Evolutionary conservation across 2,113 vertebrate species (phyloP).

Genomic region (Cichladusa arquata): DNA sequence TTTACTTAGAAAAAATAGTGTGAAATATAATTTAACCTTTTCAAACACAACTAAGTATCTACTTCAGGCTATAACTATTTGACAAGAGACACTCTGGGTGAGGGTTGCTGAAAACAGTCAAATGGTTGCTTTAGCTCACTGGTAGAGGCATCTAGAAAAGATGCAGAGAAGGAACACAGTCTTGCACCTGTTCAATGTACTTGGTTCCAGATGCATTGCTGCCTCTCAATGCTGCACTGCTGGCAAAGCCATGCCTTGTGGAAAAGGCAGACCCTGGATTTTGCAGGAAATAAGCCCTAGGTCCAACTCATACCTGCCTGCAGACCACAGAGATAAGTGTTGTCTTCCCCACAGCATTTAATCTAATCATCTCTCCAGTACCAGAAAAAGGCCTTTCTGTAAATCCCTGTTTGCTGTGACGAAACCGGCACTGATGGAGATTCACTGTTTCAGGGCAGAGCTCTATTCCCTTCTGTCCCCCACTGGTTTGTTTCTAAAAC

Average conservation of each 20-base stretch:
- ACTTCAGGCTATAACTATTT: not conserved
- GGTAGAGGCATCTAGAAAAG: not conserved
- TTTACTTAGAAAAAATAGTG: not conserved
- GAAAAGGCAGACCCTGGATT: not conserved
- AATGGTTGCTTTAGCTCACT: not conserved
- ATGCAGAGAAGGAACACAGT: not conserved
- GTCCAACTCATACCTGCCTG: accelerated
- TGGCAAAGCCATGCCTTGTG: not conserved
- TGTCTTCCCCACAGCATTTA: not conserved
- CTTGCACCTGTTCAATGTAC: accelerated
- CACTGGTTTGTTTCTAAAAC: not conserved
- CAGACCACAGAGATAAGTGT: not conserved
- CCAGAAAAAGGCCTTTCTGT: not conserved
- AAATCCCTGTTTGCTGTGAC: not conserved
- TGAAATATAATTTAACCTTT: not conserved
- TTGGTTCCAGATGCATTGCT: not conserved
- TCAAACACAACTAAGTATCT: not conserved
- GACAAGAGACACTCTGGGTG: not conserved
- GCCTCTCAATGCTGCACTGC: not conserved
- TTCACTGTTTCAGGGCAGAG: not conserved
- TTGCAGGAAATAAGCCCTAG: not conserved
- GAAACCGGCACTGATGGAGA: not conserved
- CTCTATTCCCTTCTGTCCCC: not conserved
- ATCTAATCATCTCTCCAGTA: not conserved
- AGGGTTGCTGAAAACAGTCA: not conserved